Evolutionary conservation across 2,113 vertebrate genomes (phyloP), one percentile per base, ranked within the genome.

Genomic region (Solenodon paradoxus): DNA sequence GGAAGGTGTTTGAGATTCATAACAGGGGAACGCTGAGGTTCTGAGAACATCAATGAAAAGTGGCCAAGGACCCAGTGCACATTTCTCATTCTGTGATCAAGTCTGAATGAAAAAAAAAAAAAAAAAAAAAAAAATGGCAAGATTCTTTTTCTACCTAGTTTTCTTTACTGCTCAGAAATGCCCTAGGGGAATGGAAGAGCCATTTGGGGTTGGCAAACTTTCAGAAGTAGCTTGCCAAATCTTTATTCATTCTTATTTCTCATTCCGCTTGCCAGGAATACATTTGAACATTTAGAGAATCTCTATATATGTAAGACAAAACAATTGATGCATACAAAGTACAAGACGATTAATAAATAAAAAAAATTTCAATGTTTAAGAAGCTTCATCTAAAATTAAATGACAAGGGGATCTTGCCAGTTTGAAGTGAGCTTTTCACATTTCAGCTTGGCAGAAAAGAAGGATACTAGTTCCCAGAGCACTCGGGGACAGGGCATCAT

Each of bases 341-440:
- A 84, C 32, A 87, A 90, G 77, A 90, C 80, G 95, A 95, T 97
- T 95, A 97, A 96, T 96, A 97, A 96, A 79, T 95, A 83, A 97
- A 91, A 96, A n/a, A 63, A 64, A 81, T 93, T 84, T 93, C 80
- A 94, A 92, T 96, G 89, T 95, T 96, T 93, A 75, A 79, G 55
- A 86, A 75, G 42, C 66, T 93, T 79, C 47, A 38, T 88, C 90
- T 93, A 87, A 96, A 94, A 96, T 95, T 96, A 87, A 97, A 95
- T 85, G 64, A 91, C 16, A 49, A 17, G 12, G 24, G 20, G 4
- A 81, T 35, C 53, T 55, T 80, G 87, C 63, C 47, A 79, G 64
- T 55, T 35, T 64, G 74, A 88, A 78, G 40, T n/a, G 53, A 95
- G 85, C 17, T 69, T 90, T 90, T 87, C 59, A 79, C 40, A 15